Evolutionary conservation across 2,888 invertebrate genomes (phyloP), one percentile per base, ranked within the genome.

Genomic region (Drosophila pegasa): DNA sequence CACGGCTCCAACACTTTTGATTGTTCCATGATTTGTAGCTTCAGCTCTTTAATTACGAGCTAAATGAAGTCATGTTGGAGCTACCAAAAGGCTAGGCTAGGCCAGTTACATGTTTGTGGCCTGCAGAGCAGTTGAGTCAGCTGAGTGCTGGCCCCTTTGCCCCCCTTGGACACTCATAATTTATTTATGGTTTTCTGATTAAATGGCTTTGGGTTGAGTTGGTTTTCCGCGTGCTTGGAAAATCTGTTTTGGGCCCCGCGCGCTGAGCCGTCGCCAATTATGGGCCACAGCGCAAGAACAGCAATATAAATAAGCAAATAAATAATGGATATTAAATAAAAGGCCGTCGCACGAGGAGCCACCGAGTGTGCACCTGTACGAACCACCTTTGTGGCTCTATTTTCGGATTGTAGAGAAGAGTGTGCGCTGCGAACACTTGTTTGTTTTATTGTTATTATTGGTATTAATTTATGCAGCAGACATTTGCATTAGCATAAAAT

Each of bases 401-500:
- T 48, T 35, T 35, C 18, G 60, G 29, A 50, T 69, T 62, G 51
- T 52, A 43, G 56, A 48, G 1, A 43, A 57, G 12, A 57, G 16
- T 10, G n/a, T n/a, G n/a, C 20, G 8, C 43, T 37, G 45, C 18
- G 52, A 48, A 33, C 52, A 38, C 51, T 60, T 38, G 61, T 61
- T 71, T 62, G 60, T 71, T 69, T 70, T 70, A 61, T 82, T 68
- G 62, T 67, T 57, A 54, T 47, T 78, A 73, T 87, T 76, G 76
- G 62, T 87, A 79, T 86, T 82, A 79, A 88, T 88, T 88, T 88
- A 83, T 83, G 75, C 83, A 83, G 83, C 83, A 88, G 83, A 82
- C 87, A 69, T 71, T 70, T 66, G 71, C 69, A 82, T 83, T 83
- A 83, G 75, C 83, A 83, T 83, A 54, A 66, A 77, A 86, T 83